These are phyloP conservation scores for Alloplasta piceator DNA, from an alignment of 2,888 invertebrate species.

Conservation along the genomic window DNA sequence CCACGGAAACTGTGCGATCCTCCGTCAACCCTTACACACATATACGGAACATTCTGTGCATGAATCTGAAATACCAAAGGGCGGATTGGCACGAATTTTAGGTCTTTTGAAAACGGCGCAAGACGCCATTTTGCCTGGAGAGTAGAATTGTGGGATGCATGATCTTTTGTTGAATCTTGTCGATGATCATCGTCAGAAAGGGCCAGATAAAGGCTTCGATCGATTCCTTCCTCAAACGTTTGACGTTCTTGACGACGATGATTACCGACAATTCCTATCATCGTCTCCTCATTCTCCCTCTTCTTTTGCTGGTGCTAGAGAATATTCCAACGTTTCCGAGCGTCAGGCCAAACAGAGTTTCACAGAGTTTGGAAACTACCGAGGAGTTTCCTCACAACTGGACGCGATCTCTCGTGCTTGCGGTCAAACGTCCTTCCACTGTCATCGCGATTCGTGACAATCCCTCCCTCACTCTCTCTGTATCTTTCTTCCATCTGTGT, in stretches of 20 bases:
- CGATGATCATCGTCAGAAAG: conserved; percentile 47
- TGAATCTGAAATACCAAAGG: conserved; percentile 4
- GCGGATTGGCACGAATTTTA: not conserved
- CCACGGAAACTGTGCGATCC: conserved; percentile 38
- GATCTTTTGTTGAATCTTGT: conserved; percentile 3
- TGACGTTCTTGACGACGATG: conserved; percentile 29
- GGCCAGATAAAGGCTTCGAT: not conserved
- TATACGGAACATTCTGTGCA: not conserved
- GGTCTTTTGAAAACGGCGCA: no score
- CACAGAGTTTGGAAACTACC: conserved; percentile 19
- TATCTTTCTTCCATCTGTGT: not conserved
- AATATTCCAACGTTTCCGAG: not conserved
- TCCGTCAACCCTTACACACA: not conserved
- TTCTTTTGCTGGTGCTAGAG: not conserved
- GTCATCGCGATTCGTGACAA: not conserved
- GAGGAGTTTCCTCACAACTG: conserved; percentile 21
- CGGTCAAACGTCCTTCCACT: conserved; percentile 30
- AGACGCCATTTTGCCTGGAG: no score
- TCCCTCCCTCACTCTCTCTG: not conserved
- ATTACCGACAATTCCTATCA: not conserved
- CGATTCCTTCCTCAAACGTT: not conserved
- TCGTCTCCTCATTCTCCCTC: not conserved
- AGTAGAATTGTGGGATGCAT: not conserved
- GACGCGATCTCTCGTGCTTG: conserved; percentile 26
- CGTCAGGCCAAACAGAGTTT: conserved; percentile 15